These are phyloP conservation scores for Thaleichthys pacificus DNA, from an alignment of 2,797 vertebrate species.

Conservation along the genomic window DNA sequence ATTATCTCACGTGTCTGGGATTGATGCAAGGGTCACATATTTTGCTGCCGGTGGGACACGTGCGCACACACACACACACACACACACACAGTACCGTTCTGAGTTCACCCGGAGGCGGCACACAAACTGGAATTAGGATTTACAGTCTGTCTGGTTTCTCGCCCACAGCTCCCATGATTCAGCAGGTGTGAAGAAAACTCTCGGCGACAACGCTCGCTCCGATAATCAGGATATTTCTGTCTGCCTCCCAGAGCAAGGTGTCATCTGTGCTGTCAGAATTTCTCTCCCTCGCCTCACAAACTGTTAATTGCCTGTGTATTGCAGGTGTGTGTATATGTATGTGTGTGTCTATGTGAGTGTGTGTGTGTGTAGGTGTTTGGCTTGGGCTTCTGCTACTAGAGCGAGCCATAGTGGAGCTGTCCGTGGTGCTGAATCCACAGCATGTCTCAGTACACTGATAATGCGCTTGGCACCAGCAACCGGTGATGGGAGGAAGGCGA, in stretches of 20 bases:
- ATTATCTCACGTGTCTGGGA: neutral
- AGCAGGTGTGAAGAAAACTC: slow-evolving; percentile 41
- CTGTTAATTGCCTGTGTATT: neutral
- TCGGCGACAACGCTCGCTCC: slow-evolving; percentile 26
- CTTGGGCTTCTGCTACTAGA: neutral
- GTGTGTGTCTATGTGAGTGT: neutral
- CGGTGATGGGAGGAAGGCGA: neutral
- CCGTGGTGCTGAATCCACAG: slow-evolving; percentile 28
- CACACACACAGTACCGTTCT: neutral
- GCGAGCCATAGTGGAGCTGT: slow-evolving; percentile 15
- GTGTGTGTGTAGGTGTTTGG: neutral
- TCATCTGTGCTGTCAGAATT: slow-evolving; percentile 2
- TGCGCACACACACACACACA: neutral
- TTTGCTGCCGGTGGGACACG: neutral
- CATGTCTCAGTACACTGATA: neutral
- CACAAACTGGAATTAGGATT: neutral
- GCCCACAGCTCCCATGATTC: slow-evolving; percentile 14
- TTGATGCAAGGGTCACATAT: neutral
- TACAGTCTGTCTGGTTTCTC: neutral
- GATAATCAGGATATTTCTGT: slow-evolving; percentile 47
- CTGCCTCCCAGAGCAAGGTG: slow-evolving; percentile 32
- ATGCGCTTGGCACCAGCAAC: neutral
- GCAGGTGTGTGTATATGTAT: neutral
- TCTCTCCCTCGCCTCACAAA: neutral
- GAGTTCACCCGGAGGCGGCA: neutral